Conservation (phyloP, 2,888 invertebrate species). For the Acanthacorydalis orientalis region DNA sequence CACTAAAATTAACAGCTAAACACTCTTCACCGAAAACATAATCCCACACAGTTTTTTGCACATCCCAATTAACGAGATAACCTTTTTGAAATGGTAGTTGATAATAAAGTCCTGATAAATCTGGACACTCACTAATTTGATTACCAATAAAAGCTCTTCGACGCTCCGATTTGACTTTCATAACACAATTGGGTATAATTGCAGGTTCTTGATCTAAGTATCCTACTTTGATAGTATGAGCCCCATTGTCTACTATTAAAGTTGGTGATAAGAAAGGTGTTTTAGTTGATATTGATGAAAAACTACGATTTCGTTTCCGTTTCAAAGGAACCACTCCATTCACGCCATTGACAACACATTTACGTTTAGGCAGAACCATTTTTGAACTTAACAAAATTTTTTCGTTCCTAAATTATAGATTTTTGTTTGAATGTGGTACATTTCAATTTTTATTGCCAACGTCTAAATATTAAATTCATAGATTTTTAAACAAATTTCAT, state of each 20-base stretch:
- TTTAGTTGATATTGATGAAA: background rate
- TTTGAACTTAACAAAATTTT: too few species aligned
- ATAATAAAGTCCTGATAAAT: constrained; percentile 88
- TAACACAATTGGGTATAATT: constrained; percentile 83
- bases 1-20: constrained; percentile 56
- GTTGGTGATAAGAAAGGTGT: background rate
- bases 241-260: constrained; percentile 59
- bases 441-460: too few species aligned
- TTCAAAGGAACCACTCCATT: background rate
- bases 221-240: constrained; percentile 74
- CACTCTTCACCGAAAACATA: constrained; percentile 80
- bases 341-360: background rate
- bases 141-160: constrained; percentile 84
- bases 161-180: constrained; percentile 95
- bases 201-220: constrained; percentile 39
- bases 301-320: background rate
- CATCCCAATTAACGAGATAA: constrained; percentile 89
- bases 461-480: too few species aligned
- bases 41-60: constrained; percentile 93
- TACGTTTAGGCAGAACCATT: constrained; percentile 3
- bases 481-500: too few species aligned
- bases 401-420: too few species aligned
- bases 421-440: too few species aligned
- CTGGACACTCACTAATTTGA: constrained; percentile 92
- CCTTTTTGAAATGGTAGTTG: constrained; percentile 90